Percentiles rank a stretch among this genome's conserved stretches.
Evolutionary conservation across 2,888 invertebrate species (phyloP).

Genomic region (Patella pellucida): DNA sequence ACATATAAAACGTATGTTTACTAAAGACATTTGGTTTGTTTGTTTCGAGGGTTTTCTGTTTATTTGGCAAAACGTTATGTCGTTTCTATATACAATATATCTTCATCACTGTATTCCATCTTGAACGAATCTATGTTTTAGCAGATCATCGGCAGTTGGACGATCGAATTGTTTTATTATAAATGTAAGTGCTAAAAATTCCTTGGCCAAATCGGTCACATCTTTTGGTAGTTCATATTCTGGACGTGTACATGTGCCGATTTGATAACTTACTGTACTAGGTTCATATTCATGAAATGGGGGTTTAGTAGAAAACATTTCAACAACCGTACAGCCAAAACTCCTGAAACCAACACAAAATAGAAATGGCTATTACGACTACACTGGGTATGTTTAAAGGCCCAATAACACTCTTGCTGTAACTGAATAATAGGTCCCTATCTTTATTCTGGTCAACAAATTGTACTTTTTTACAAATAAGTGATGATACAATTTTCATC

Average conservation of each 20-base stretch:
- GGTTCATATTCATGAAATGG: conserved; percentile 70
- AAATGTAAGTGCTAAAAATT: conserved; percentile 65
- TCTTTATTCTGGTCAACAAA: too few species aligned
- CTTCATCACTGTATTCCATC: conserved; percentile 31
- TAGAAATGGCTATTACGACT: too few species aligned
- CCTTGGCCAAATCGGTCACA: conserved; percentile 49
- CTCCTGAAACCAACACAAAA: conserved; percentile 62
- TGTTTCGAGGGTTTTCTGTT: too few species aligned
- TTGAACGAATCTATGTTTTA: conserved; percentile 45
- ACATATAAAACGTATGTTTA: too few species aligned
- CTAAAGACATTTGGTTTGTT: too few species aligned
- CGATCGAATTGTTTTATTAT: conserved; percentile 54
- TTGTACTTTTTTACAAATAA: too few species aligned
- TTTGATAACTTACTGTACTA: conserved; percentile 71
- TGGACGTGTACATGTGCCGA: conserved; percentile 66
- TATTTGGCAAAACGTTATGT: too few species aligned
- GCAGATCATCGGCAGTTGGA: conserved; percentile 63
- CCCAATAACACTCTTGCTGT: too few species aligned
- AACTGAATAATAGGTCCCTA: too few species aligned
- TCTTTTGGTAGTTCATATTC: conserved; percentile 62
- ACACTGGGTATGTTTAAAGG: too few species aligned
- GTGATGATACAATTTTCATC: too few species aligned
- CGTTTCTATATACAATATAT: conserved; percentile 14
- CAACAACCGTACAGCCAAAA: conserved; percentile 70
- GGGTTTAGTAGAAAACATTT: conserved; percentile 70